These are phyloP conservation scores for Ophiothrix spiculata DNA, from an alignment of 35 echinoderm and acorn worm genomes.

Conservation along the genomic window DNA sequence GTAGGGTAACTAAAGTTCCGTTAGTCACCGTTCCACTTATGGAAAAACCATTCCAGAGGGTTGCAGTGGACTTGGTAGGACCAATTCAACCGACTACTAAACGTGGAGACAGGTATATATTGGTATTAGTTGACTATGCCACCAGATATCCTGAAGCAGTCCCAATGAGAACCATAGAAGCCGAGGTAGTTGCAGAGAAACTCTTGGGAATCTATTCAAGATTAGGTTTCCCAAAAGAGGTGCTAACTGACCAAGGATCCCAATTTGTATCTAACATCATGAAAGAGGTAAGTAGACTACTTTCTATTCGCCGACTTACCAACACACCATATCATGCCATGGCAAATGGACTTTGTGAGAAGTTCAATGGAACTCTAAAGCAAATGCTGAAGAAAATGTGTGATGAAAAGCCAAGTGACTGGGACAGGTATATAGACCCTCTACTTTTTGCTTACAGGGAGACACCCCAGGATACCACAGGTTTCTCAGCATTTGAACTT, in stretches of 20 bases:
- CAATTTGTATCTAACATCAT: conserved; percentile 39
- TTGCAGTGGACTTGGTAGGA: conserved; percentile 42
- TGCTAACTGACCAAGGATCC: conserved; percentile 50
- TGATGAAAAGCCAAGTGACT: conserved; percentile 33
- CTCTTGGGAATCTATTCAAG: conserved; percentile 30
- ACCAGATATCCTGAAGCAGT: conserved; percentile 39
- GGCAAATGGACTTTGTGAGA: conserved; percentile 59
- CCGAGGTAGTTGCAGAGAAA: conserved; percentile 31
- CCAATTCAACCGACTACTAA: conserved; percentile 31
- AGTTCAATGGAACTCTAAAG: conserved; percentile 63
- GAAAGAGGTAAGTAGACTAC: conserved; percentile 5
- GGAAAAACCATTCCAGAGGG: conserved; percentile 31
- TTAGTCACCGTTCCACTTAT: conserved; percentile 14
- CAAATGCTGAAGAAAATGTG: conserved; percentile 60
- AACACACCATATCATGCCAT: conserved; percentile 58
- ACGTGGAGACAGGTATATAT: too few relatives aligned
- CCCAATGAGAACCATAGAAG: conserved; percentile 10
- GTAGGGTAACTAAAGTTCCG: conserved; percentile 20
- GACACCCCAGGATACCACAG: conserved; percentile 18
- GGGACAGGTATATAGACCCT: conserved; percentile 35
- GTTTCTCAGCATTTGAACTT: conserved; percentile 48
- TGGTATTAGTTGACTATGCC: conserved; percentile 46
- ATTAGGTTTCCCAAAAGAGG: conserved; percentile 43
- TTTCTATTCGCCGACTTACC: conserved; percentile 23
- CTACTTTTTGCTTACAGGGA: conserved; percentile 37